Evolutionary conservation across 2,113 vertebrate genomes (phyloP).

Genomic region (Petrocephalus microphthalmus): DNA sequence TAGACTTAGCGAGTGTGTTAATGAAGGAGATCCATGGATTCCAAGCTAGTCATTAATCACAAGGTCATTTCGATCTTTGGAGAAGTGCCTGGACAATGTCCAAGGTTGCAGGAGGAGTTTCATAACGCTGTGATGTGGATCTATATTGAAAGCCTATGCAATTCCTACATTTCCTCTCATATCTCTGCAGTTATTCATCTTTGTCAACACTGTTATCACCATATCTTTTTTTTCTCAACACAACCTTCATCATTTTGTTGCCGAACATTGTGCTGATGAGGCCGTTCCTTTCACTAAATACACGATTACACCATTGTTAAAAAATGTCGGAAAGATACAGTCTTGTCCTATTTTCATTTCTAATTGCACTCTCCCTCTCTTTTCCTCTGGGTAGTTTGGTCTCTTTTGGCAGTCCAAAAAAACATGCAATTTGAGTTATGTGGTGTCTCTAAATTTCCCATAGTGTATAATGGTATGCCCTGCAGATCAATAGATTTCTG

Average conservation of each 20-base stretch:
- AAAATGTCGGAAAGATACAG: neutral
- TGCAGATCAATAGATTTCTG: neutral
- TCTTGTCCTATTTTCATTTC: neutral
- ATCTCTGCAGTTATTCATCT: neutral
- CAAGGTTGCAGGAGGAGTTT: neutral
- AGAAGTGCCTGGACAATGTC: neutral
- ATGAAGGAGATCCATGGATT: constrained; percentile 7
- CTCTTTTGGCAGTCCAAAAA: neutral
- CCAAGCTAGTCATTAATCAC: neutral
- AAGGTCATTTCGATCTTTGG: constrained; percentile 6
- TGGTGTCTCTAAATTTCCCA: neutral
- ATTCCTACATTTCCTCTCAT: neutral
- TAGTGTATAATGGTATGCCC: neutral
- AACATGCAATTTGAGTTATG: neutral
- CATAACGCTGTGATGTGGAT: constrained; percentile 2
- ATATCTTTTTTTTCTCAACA: neutral
- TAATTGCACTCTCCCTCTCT: neutral
- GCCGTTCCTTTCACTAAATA: neutral
- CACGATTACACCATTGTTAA: neutral
- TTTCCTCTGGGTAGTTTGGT: neutral
- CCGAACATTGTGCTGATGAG: neutral
- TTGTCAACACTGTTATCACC: neutral
- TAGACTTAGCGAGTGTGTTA: constrained; percentile 18
- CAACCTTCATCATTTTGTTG: neutral
- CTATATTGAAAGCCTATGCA: neutral